A percentile compares a stretch with the other conserved stretches of the same genome.
phyloP scores from a whole-genome alignment of 1,140 invertebrate species.

The Formica selysi region DNA sequence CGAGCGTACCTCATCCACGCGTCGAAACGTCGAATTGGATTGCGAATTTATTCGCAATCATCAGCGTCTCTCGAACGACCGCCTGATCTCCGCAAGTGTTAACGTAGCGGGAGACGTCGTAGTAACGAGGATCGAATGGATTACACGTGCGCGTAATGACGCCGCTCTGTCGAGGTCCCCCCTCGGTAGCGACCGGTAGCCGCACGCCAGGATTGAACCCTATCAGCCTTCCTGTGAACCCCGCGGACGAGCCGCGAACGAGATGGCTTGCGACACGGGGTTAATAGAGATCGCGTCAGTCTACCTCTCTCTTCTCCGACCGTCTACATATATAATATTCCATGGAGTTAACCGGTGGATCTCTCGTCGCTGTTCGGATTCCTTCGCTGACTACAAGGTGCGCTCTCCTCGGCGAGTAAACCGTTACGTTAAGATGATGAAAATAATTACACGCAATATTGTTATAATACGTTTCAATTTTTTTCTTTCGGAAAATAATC shows the following conservation, averaged over 20 bases:
- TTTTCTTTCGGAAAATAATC: not conserved
- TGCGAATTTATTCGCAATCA: constrained; percentile 60
- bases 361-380: constrained; percentile 34
- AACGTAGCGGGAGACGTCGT: constrained; percentile 71
- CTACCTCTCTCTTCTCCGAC: constrained; percentile 50
- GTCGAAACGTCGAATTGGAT: constrained; percentile 56
- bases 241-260: constrained; percentile 53
- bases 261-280: constrained; percentile 73
- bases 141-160: constrained; percentile 79
- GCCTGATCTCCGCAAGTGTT: constrained; percentile 66
- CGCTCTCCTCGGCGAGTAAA: not conserved
- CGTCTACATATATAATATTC: constrained; percentile 72
- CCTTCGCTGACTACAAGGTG: constrained; percentile 4
- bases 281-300: constrained; percentile 84
- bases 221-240: constrained; percentile 65
- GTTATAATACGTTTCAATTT: not conserved
- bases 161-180: constrained; percentile 59
- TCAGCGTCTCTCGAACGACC: constrained; percentile 17
- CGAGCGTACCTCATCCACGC: constrained; percentile 35
- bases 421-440: not conserved
- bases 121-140: constrained; percentile 78
- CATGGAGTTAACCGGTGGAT: constrained; percentile 45
- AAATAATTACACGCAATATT: constrained; percentile 28
- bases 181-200: constrained; percentile 74
- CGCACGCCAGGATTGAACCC: constrained; percentile 77